These are phyloP conservation scores for Acrossocheilus fasciatus DNA, from an alignment of 2,797 vertebrate genomes.

Conservation along the genomic window DNA sequence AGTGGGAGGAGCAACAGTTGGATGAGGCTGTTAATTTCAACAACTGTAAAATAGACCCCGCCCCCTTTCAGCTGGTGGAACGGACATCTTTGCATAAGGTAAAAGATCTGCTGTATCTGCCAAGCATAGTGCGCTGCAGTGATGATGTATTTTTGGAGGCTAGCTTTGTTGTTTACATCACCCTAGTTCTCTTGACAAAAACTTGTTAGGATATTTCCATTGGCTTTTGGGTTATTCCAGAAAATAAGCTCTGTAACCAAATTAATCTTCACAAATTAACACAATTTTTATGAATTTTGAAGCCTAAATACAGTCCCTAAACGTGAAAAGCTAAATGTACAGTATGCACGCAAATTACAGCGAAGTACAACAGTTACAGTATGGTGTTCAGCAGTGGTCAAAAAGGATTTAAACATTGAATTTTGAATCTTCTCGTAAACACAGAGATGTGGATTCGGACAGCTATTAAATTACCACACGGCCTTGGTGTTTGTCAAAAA, in stretches of 20 bases:
- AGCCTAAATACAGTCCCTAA: not conserved
- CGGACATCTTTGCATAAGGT: conserved; percentile 91
- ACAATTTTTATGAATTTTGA: not conserved
- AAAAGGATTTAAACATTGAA: not conserved
- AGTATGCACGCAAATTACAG: not conserved
- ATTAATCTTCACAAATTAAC: not conserved
- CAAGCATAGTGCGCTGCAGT: not conserved
- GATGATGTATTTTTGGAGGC: not conserved
- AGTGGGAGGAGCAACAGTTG: conserved; percentile 96
- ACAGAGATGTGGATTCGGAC: not conserved
- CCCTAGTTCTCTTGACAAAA: not conserved
- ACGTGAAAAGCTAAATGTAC: not conserved
- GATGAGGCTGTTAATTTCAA: conserved; percentile 93
- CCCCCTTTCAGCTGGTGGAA: conserved; percentile 97
- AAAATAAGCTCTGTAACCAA: not conserved
- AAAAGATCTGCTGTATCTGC: conserved; percentile 3
- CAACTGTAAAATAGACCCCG: conserved; percentile 96
- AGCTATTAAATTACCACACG: not conserved
- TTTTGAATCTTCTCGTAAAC: not conserved
- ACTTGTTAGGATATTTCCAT: not conserved
- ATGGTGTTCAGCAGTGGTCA: not conserved
- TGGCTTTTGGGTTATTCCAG: not conserved
- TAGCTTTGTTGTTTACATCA: not conserved
- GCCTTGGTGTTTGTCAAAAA: not conserved
- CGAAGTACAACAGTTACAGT: not conserved